phyloP scores from a whole-genome alignment of 2,888 invertebrate genomes.

The Zelleria hepariella region DNA sequence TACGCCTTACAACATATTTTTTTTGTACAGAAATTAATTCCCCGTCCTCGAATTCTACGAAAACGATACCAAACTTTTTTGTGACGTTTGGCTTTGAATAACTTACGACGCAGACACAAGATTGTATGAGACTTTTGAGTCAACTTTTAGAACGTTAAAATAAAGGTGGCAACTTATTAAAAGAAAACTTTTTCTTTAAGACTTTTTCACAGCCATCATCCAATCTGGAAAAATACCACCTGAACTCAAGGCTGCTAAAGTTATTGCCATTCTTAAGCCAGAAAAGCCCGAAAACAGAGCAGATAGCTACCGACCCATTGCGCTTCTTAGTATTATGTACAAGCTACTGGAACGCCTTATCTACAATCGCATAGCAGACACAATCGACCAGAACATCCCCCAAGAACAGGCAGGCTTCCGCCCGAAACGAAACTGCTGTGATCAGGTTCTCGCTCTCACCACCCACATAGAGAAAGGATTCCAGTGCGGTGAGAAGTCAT shows the following conservation, averaged over 20 bases:
- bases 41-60: no score
- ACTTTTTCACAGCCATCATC: background rate
- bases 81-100: no score
- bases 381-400: background rate
- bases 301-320: background rate
- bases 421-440: background rate
- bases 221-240: background rate
- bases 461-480: background rate
- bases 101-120: no score
- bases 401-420: background rate
- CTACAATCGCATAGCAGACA: background rate
- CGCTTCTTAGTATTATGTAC: background rate
- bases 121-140: no score
- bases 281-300: background rate
- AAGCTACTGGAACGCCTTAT: background rate
- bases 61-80: no score
- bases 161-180: no score
- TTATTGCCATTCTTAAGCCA: background rate
- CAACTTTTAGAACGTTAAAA: no score
- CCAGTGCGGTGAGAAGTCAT: background rate
- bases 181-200: no score
- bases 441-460: conserved; percentile 7
- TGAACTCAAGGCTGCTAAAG: background rate
- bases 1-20: no score
- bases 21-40: no score